These are phyloP conservation scores for Thunnus thynnus DNA, from an alignment of 2,113 vertebrate species.

Conservation along the genomic window DNA sequence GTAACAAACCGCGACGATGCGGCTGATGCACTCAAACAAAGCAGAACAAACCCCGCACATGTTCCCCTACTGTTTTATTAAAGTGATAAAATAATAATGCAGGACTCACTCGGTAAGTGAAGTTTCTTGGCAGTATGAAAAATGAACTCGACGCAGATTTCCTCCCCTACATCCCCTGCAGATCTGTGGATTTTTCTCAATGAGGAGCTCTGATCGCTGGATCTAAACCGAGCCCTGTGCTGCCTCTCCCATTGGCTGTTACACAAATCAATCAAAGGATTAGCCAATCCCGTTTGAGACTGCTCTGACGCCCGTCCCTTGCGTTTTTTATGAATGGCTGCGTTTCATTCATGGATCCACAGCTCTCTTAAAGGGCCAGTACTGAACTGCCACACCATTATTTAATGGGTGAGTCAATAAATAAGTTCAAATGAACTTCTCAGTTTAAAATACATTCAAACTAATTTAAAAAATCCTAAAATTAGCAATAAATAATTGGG, in stretches of 20 bases:
- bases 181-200: slow-evolving; percentile 80
- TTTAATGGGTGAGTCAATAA: not conserved
- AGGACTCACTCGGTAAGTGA: slow-evolving; percentile 53
- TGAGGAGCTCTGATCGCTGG: slow-evolving; percentile 67
- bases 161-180: slow-evolving; percentile 58
- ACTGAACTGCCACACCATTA: not conserved
- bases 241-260: slow-evolving; percentile 65
- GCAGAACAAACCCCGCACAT: not conserved
- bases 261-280: slow-evolving; percentile 44
- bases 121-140: slow-evolving; percentile 30
- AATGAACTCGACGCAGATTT: slow-evolving; percentile 12
- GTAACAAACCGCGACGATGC: not conserved
- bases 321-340: slow-evolving; percentile 86
- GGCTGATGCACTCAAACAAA: not conserved
- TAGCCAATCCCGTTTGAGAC: slow-evolving; percentile 59
- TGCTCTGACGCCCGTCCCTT: slow-evolving; percentile 42
- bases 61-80: not conserved
- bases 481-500: no score
- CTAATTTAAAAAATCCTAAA: not conserved
- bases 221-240: not conserved
- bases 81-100: not conserved
- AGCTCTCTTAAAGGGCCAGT: slow-evolving; percentile 77
- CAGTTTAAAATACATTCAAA: not conserved
- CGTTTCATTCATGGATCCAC: slow-evolving; percentile 83
- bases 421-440: not conserved